Evolutionary conservation across 2,797 vertebrate genomes (phyloP), one percentile per base, ranked within the genome.

Genomic region (Protosalanx chinensis): DNA sequence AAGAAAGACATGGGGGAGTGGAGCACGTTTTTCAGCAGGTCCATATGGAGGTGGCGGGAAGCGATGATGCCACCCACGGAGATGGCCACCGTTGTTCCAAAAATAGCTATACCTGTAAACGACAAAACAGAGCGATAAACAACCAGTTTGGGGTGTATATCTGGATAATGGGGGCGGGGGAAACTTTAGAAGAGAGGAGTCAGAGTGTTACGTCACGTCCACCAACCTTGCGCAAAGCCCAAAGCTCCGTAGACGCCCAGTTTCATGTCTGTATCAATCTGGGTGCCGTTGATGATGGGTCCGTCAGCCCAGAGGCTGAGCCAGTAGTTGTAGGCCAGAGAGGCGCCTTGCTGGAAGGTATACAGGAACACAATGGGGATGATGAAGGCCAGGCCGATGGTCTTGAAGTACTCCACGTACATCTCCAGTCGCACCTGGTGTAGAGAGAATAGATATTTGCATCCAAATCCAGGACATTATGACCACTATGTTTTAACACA

Each of bases 251-350:
- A 99, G 69, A 98, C 93, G 3, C 88, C 90, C 32, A 96, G 86
- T 27, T 96, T 93, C 51, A 96, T 82, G 81, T 91, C 89, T 0
- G 93, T 87, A 67, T 94, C 91, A 0, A 77, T 84, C 84, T 95
- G 96, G 4, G 91, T 95, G 78, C 96, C 94, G 0, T 95, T 96
- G 67, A 91, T 75, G 2, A 91, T 37, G 0, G 95, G 94, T 71
- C 96, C 95, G 0, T 95, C 95, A 0, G 96, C 90, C 98, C 98
- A 99, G 68, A 94, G 76, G 83, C 96, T 95, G 78, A 99, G 94
- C 97, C 97, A 99, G 86, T 98, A 97, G 81, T 94, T 96, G 57
- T 94, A 93, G 33, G 91, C 88, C 84, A 98, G 88, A 0, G 97
- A 96, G 59, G 94, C 77, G 0, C 89, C 90, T 81, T 99, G 97